Percentiles rank a stretch among this genome's conserved stretches.
Evolutionary conservation across 2,797 vertebrate species (phyloP).

Genomic region (Atherinosoma microstoma): DNA sequence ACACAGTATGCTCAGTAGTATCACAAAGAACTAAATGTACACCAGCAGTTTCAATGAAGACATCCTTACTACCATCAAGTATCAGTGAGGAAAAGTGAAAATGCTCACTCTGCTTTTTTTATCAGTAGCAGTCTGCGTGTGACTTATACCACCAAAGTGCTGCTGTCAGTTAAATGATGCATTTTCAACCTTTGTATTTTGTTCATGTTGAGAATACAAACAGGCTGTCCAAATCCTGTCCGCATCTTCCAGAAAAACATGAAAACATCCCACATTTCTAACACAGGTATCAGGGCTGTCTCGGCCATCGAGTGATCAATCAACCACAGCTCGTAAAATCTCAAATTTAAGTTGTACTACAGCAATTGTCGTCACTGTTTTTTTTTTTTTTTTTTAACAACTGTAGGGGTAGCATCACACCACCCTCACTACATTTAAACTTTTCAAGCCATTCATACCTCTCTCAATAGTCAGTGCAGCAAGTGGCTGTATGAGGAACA

Average conservation of each 20-base stretch:
- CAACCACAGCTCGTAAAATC: background rate
- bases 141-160: conserved; percentile 6
- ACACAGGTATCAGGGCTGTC: background rate
- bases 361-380: background rate
- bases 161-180: conserved; percentile 22
- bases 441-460: too few relatives aligned
- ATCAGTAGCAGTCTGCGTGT: conserved; percentile 17
- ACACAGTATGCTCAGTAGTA: background rate
- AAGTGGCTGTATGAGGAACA: background rate
- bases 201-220: conserved; percentile 1
- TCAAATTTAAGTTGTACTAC: background rate
- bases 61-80: conserved; percentile 9
- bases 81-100: conserved; percentile 15
- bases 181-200: conserved; percentile 22
- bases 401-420: too few relatives aligned
- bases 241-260: background rate
- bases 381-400: too few relatives aligned
- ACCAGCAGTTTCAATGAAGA: conserved; percentile 6
- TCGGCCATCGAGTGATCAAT: background rate
- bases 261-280: background rate
- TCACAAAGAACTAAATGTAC: conserved; percentile 8
- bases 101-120: conserved; percentile 5
- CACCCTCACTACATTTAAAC: background rate
- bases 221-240: conserved; percentile 2
- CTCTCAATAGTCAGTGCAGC: background rate